Base-by-base conservation (phyloP, 2,888 invertebrate genomes). In the Phytoseiulus persimilis region DNA sequence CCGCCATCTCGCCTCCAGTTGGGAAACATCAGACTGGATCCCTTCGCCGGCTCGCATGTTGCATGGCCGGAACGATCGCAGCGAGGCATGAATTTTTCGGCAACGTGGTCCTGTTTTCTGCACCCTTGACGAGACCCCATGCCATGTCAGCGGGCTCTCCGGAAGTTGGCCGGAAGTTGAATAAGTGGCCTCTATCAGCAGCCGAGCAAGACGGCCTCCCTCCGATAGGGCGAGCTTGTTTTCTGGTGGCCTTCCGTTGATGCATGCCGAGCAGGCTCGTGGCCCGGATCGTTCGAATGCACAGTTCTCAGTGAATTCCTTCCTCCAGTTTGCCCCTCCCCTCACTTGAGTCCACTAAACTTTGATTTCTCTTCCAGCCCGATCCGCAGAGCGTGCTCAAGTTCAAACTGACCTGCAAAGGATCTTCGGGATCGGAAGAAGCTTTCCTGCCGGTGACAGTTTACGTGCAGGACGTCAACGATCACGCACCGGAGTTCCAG, bases 401-500 rank as follows among this genome's bases (percentile, higher is more conserved):
- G 90, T 92, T 92, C 90, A 92, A 92, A 90, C 91, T 92, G 84
- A 91, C 92, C 31, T 92, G 92, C 90, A 91, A 91, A 89, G 92
- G 92, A 32, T 90, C 91, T 32, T 90, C 91, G 89, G 91, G 92
- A 90, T 91, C 91, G 91, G 95, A 96, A 92, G 95, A 96, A 90
- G 95, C 95, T 89, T 96, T 95, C 91, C 94, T 96, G 32, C 91
- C 91, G 0, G 95, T 96, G 91, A 96, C 96, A 5, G 96, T 96
- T 6, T 96, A 96, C 93, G 95, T 97, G 9, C 96, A 96, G 93
- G 96, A 97, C 92, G 94, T 96, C 83, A 97, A 97, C 92, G 96
- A 96, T 93, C 96, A 96, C 93, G 94, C 95, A 0, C 92, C 92
- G 6, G 93, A 94, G 92, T 96, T 96, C 92, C 93, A 95, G 89